Evolutionary conservation across 2,888 invertebrate genomes (phyloP), one percentile per base, ranked within the genome.

Genomic region (Calameuta pallipes): DNA sequence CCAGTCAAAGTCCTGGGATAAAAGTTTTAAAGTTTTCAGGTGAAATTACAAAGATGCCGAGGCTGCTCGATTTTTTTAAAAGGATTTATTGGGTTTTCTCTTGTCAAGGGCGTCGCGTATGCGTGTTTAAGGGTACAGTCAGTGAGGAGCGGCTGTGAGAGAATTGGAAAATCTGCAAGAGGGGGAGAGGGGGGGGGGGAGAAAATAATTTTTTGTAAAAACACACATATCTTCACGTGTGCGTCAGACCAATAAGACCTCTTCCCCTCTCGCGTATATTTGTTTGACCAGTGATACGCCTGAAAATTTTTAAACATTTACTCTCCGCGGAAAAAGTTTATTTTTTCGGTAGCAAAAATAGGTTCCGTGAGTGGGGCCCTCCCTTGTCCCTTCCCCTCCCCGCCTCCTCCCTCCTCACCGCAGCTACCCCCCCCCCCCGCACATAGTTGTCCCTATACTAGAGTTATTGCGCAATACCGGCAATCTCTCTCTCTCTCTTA

Each of bases 241-340:
- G 79, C 79, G 79, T 79, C 79, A 79, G 79, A 79, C 79, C 76
- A 74, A 79, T 79, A 79, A 79, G 79, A 76, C 75, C 74, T 69
- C 69, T 75, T 23, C 76, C 78, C 68, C 73, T 73, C 73, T 76
- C 73, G 73, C 35, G 78, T 73, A 69, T 78, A 73, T 78, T 78
- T 78, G 75, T 78, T 78, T 76, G 78, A 76, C 76, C 78, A 78
- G 78, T 78, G 78, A 78, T 78, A 78, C 76, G 78, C 73, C 75
- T 31, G 76, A 74, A 79, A 79, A 36, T 79, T 74, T 78, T 78
- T 76, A 79, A 79, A 79, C 79, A 79, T 79, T 79, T 79, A 76
- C 76, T 76, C 79, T 76, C 68, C 35, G 73, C 73, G 31, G 71
- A 79, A 79, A 79, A 79, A 76, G 79, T 79, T 79, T 79, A 79